Evolutionary conservation across 2,113 vertebrate species (phyloP).

Genomic region (Podarcis muralis): DNA sequence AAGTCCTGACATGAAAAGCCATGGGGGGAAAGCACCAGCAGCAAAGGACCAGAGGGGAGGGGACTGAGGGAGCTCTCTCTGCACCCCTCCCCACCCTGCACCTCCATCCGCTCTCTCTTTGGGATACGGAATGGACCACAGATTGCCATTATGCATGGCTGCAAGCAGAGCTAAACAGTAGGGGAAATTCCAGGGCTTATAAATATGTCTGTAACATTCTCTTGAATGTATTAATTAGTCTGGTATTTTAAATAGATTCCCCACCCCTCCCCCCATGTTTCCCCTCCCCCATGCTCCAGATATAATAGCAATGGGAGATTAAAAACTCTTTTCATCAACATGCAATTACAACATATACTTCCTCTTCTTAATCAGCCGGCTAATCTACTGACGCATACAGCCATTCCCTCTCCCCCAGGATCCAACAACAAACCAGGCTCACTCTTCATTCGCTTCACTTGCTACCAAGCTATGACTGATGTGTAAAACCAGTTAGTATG

Average conservation of each 20-base stretch:
- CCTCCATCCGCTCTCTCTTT: slow-evolving; percentile 57
- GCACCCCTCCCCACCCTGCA: slow-evolving; percentile 41
- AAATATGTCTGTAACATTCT: slow-evolving; percentile 19
- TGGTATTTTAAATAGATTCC: slow-evolving; percentile 3
- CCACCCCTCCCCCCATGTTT: slow-evolving; percentile 7
- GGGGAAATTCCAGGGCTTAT: slow-evolving; percentile 9
- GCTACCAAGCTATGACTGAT: slow-evolving; percentile 39
- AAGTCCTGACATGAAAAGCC: slow-evolving; percentile 55
- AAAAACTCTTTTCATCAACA: slow-evolving; percentile 34
- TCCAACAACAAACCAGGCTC: slow-evolving; percentile 53
- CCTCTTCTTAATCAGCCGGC: slow-evolving; percentile 46
- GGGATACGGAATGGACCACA: slow-evolving; percentile 44
- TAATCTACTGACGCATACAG: slow-evolving; percentile 49
- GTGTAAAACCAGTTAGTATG: neutral
- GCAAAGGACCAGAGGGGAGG: slow-evolving; percentile 11
- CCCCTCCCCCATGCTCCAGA: neutral
- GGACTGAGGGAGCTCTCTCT: slow-evolving; percentile 27
- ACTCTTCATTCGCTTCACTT: slow-evolving; percentile 44
- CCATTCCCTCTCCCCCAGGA: slow-evolving; percentile 37
- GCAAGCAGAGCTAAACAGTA: slow-evolving; percentile 13
- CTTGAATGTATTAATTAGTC: slow-evolving; percentile 29
- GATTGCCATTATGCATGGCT: slow-evolving; percentile 45
- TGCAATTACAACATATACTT: slow-evolving; percentile 47
- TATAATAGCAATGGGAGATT: slow-evolving; percentile 33
- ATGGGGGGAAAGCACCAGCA: neutral